Percentiles rank a stretch among this genome's conserved stretches.
phyloP scores from a whole-genome alignment of 2,888 invertebrate genomes.

The Polietes domitor region DNA sequence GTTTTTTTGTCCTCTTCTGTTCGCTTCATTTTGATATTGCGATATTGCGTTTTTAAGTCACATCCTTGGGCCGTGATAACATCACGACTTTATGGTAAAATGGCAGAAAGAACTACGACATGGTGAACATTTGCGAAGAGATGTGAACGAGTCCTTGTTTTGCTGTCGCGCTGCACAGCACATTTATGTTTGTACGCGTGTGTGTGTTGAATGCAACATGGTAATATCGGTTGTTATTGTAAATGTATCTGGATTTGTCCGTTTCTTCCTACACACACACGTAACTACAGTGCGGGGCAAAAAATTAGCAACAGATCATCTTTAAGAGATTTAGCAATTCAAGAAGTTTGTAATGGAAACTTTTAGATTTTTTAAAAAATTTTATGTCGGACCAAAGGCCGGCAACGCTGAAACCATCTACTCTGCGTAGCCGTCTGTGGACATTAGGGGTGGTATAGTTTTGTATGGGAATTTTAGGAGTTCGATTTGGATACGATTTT shows the following conservation, averaged over 20 bases:
- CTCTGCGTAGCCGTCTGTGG: too few relatives aligned
- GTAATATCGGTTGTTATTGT: constrained; percentile 57
- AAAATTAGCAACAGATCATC: too few relatives aligned
- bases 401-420: too few relatives aligned
- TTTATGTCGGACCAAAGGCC: too few relatives aligned
- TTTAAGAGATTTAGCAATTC: too few relatives aligned
- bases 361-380: too few relatives aligned
- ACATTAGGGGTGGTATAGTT: too few relatives aligned
- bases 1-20: constrained; percentile 24
- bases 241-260: constrained; percentile 4
- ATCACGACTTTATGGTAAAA: constrained; percentile 57
- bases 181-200: background rate
- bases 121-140: constrained; percentile 3
- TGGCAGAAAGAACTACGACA: constrained; percentile 11
- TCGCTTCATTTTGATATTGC: constrained; percentile 10
- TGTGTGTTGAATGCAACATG: constrained; percentile 58
- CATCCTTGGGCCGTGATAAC: constrained; percentile 56
- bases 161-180: too few relatives aligned
- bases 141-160: constrained; percentile 2
- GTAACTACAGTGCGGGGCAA: background rate
- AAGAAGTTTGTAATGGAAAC: too few relatives aligned
- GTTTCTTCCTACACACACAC: background rate
- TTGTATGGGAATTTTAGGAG: too few relatives aligned
- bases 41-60: constrained; percentile 46
- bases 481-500: too few relatives aligned